These are phyloP conservation scores for Ectemnius lituratus DNA, from an alignment of 2,888 invertebrate species.

Conservation along the genomic window DNA sequence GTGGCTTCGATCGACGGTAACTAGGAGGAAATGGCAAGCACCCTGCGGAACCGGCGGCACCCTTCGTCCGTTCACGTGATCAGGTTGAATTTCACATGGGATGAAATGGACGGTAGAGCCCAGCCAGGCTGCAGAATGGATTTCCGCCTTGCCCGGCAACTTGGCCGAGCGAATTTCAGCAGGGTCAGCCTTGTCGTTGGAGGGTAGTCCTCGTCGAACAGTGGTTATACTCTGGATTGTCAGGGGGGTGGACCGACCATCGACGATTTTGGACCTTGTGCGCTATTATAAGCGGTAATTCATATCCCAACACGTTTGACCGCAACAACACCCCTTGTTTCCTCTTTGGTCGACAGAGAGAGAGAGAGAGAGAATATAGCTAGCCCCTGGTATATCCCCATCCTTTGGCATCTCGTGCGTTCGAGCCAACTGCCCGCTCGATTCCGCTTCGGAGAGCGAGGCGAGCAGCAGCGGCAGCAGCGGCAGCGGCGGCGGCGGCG, in stretches of 20 bases:
- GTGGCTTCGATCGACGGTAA: neutral
- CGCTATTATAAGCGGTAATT: slow-evolving; percentile 47
- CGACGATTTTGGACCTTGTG: neutral
- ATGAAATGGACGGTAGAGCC: neutral
- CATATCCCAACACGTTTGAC: slow-evolving; percentile 53
- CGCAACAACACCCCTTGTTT: slow-evolving; percentile 36
- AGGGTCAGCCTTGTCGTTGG: neutral
- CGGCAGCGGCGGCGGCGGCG: neutral
- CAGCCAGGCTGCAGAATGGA: slow-evolving; percentile 28
- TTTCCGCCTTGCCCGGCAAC: slow-evolving; percentile 47
- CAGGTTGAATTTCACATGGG: neutral
- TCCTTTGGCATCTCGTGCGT: too few relatives aligned
- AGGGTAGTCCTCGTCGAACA: slow-evolving; percentile 13
- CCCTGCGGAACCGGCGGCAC: too few relatives aligned
- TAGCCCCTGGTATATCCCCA: neutral
- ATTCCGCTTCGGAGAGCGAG: neutral
- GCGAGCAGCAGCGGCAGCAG: neutral
- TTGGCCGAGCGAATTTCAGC: slow-evolving; percentile 36
- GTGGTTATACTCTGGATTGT: neutral
- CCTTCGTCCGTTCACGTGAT: neutral
- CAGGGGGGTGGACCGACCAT: neutral
- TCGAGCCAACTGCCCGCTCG: neutral
- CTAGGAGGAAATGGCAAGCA: slow-evolving; percentile 2
- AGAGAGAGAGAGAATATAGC: too few relatives aligned
- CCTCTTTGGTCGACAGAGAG: neutral